Evolutionary conservation across 64 coral and sea anemone genomes (phyloP), one percentile per base, ranked within the genome.

Genomic region (Dendrophyllia cribrosa): DNA sequence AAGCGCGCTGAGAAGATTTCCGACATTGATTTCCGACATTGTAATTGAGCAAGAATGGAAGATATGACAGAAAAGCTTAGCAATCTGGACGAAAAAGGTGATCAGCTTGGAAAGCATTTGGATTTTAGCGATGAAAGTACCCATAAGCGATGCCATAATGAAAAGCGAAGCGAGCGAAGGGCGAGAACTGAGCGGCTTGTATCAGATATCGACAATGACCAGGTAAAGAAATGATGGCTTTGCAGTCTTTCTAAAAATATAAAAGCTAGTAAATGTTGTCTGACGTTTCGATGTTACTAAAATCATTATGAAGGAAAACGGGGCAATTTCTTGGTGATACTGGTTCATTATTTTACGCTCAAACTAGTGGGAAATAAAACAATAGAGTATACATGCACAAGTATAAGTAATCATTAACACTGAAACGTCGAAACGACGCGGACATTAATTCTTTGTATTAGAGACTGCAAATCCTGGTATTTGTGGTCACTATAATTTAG

Each of bases 261-360:
- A 83, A 83, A 83, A 53, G 51, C 58, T 63, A 63, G n/a, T 64
- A 34, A 83, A 83, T 83, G 79, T 83, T 83, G 79, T 83, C 79
- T 83, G 79, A 83, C 79, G 58, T 63, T 83, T 83, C 78, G 79
- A 83, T 63, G 79, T 83, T 83, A 63, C 79, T 58, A 83, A 83
- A 63, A 63, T 55, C 79, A 83, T 63, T 7, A 83, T 83, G 58
- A 63, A 83, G 79, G 79, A 83, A 83, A 83, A 83, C 6, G 79
- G 12, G 58, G n/a, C 79, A 83, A 26, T 83, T 83, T 83, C 79
- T 83, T 83, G 19, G 79, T 63, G 49, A 55, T 83, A 59, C 58
- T 58, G 49, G 19, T 83, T 2, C 49, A 63, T 59, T 59, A 63
- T 83, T 63, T 59, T 83, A 53, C 51, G 51, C 51, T 53, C 51